These are phyloP conservation scores for Aselliscus stoliczkanus DNA, from an alignment of 2,797 vertebrate genomes.

Conservation along the genomic window DNA sequence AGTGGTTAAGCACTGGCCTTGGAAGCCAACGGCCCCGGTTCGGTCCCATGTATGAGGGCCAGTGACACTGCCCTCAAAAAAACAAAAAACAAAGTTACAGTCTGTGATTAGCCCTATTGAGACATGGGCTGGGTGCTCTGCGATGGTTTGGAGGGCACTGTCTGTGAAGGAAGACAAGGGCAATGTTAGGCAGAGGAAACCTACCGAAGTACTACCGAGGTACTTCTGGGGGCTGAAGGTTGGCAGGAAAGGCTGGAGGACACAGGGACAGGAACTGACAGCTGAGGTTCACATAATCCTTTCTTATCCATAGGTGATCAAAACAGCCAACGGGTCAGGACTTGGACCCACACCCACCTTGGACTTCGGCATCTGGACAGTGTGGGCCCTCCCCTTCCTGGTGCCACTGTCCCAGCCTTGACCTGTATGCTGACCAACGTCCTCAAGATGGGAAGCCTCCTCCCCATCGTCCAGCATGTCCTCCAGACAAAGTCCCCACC, in stretches of 20 bases:
- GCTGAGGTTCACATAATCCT: not conserved
- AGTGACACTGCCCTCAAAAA: too few relatives aligned
- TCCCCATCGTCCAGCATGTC: slow-evolving; percentile 90
- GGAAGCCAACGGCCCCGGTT: too few relatives aligned
- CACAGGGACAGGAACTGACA: not conserved
- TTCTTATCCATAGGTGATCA: slow-evolving; percentile 83
- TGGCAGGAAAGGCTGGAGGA: not conserved
- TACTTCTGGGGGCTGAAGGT: not conserved
- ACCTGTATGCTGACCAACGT: slow-evolving; percentile 89
- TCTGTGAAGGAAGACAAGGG: not conserved
- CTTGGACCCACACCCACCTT: slow-evolving; percentile 82
- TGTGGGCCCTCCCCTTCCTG: slow-evolving; percentile 86
- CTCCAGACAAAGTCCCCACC: not conserved
- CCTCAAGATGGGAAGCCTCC: slow-evolving; percentile 86
- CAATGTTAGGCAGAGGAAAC: not conserved
- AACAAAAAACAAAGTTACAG: not conserved
- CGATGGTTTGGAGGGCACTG: not conserved
- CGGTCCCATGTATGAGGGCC: too few relatives aligned
- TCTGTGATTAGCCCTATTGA: not conserved
- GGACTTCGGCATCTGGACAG: slow-evolving; percentile 89
- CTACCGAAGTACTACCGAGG: too few relatives aligned
- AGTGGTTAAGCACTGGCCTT: too few relatives aligned
- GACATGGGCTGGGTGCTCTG: not conserved
- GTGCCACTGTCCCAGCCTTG: slow-evolving; percentile 79
- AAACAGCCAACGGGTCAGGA: slow-evolving; percentile 83